Evolutionary conservation across 1,140 invertebrate species (phyloP), one percentile per base, ranked within the genome.

Genomic region (Papilio glaucus): DNA sequence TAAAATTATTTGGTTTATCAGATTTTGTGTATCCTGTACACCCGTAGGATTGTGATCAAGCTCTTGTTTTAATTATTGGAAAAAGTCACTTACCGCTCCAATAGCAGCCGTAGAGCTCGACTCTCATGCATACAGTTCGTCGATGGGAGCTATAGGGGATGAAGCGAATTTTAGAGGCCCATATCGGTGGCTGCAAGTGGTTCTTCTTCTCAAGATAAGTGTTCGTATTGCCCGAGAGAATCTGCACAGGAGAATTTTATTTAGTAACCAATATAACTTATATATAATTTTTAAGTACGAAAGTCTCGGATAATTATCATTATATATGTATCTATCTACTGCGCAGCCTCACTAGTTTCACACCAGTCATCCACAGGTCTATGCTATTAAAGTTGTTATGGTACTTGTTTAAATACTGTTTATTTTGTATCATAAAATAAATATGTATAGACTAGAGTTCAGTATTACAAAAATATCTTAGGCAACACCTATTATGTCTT

Each of bases 61-160:
- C 26, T 10, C 26, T 42, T 26, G 13, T 68, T 24, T 10, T 42
- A 42, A 13, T 13, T 7, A 69, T 0, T 15, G 37, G 37, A 24
- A 37, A 26, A 57, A 18, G 10, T 74, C 41, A 86, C 90, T 93
- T 85, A 95, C 95, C 96, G 90, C 94, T 95, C 94, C 95, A 96
- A 60, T 93, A 93, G 80, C 97, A 97, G 13, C 97, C 97, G 77
- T 97, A 96, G 9, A 98, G 78, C 90, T 98, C 97, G 12, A 98
- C 96, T 63, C 97, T 88, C 95, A 98, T 96, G 93, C 97, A 98
- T 45, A 98, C 96, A 0, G 97, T 98, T 38, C 97, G 93, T 4
- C 95, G 94, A 82, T 98, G 96, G 45, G 96, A 95, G 80, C 96
- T 97, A 93, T 97, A 97, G 8, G 97, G 97, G 53, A 98, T 93